Base-by-base conservation (phyloP, 2,888 invertebrate genomes). In the Hartigia nigra region DNA sequence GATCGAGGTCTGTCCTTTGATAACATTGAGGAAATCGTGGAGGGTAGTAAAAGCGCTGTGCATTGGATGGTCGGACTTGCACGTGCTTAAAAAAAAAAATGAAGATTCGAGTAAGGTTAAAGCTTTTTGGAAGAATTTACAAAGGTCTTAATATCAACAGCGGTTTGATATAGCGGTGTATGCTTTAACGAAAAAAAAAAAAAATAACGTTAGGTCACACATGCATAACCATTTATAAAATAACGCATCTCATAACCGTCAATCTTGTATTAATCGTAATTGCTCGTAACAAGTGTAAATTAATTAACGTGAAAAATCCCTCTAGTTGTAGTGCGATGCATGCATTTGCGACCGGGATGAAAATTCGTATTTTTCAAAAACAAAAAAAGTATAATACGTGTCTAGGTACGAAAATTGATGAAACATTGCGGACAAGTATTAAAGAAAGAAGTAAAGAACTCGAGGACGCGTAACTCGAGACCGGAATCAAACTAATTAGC, bases 21-120 rank as follows among this genome's bases (percentile, higher is more conserved):
- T 81, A 83, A 84, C 84, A 83, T 83, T 76, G 84, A 82, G 83
- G 82, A 82, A 82, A 77, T 83, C 85, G 85, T 86, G 84, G 87
- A 87, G 87, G 87, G 84, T 86, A 85, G 84, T 87, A 87, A 31
- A 32, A 72, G 32, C 72, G 72, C 34, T 72, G 72, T 72, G 72
- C 14, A 72, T 34, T 31, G 72, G 72, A 34, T 72, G 72, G 14
- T 72, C 72, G 72, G 87, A 88, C 86, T 55, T 88, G 84, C 82
- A 80, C 82, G 82, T 79, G 82, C 79, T 81, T 78, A 81, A 78
- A 76, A 76, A 78, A 81, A 81, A 79, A 74, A 76, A 77, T 35
- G 79, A 72, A 55, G 55, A 55, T 35, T 34, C 32, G 39, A 82
- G 81, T 77, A 72, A 79, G 82, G 55, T 79, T 79, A 81, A 84